A percentile compares a stretch with the other conserved stretches of the same genome.
These are phyloP conservation scores for Myiotriccus ornatus DNA, from an alignment of 2,797 vertebrate genomes.

Conservation along the genomic window DNA sequence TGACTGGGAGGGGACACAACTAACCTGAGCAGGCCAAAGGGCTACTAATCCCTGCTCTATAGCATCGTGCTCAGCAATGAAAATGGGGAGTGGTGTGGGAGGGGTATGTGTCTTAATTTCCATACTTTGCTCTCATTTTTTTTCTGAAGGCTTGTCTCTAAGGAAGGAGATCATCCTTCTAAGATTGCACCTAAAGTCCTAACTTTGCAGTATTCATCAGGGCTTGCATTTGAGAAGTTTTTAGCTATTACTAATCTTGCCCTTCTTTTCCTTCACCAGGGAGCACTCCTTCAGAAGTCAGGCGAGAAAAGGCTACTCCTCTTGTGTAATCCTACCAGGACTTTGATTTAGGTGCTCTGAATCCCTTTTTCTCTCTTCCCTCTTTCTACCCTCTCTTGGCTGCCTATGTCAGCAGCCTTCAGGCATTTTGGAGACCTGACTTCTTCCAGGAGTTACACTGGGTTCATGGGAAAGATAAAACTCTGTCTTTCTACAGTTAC, in stretches of 20 bases:
- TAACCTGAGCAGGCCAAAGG: neutral
- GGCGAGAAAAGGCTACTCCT: neutral
- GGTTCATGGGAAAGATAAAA: neutral
- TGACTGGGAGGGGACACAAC: neutral
- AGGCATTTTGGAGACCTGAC: neutral
- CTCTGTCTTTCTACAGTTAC: neutral
- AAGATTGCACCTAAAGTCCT: neutral
- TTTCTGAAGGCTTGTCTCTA: neutral
- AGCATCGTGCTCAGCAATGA: neutral
- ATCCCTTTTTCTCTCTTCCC: neutral
- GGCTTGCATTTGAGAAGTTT: neutral
- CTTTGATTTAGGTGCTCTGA: neutral
- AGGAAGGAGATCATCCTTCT: neutral
- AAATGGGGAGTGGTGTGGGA: accelerated
- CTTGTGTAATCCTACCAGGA: neutral
- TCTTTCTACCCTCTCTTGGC: neutral
- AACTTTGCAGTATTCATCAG: neutral
- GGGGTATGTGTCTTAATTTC: neutral
- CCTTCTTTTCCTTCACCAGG: neutral
- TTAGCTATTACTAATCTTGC: neutral
- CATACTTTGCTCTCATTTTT: neutral
- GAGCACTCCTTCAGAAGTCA: neutral
- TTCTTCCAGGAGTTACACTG: neutral
- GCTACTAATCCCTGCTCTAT: accelerated
- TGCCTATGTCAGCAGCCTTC: neutral